phyloP scores from a whole-genome alignment of 1,140 invertebrate species.

The Drosophila pallidifrons region DNA sequence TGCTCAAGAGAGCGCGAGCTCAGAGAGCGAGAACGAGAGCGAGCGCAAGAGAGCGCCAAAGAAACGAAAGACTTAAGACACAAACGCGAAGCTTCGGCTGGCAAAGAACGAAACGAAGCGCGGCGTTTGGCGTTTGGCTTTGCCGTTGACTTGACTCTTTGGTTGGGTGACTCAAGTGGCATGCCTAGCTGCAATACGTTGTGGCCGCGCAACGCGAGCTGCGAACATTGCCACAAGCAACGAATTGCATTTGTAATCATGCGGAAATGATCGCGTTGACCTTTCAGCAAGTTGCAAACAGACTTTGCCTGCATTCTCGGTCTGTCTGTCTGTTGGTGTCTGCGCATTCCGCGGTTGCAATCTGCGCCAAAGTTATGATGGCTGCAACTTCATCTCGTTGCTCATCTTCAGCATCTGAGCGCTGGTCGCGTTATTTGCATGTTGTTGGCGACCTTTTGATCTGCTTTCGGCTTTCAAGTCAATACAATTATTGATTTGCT shows the following conservation, averaged over 20 bases:
- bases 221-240: constrained; percentile 41
- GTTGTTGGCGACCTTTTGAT: constrained; percentile 73
- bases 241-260: constrained; percentile 78
- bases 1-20: constrained; percentile 18
- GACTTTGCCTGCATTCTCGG: constrained; percentile 25
- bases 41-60: neutral
- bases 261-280: constrained; percentile 83
- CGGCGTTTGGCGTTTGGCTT: too few relatives aligned
- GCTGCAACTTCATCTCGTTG: constrained; percentile 17
- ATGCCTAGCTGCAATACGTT: constrained; percentile 28
- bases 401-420: constrained; percentile 15
- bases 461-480: constrained; percentile 69
- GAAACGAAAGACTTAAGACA: constrained; percentile 50
- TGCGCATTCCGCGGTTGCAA: constrained; percentile 50
- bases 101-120: constrained; percentile 10
- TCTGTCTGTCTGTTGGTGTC: constrained; percentile 7
- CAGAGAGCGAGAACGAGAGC: neutral
- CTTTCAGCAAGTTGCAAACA: constrained; percentile 67
- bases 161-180: constrained; percentile 27
- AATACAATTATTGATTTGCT: constrained; percentile 80
- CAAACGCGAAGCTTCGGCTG: constrained; percentile 41
- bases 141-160: neutral
- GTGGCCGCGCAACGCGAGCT: constrained; percentile 2
- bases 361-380: constrained; percentile 38
- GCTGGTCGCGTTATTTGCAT: constrained; percentile 55